Evolutionary conservation across 2,888 invertebrate species (phyloP).

Genomic region (Notodonta ziczac): DNA sequence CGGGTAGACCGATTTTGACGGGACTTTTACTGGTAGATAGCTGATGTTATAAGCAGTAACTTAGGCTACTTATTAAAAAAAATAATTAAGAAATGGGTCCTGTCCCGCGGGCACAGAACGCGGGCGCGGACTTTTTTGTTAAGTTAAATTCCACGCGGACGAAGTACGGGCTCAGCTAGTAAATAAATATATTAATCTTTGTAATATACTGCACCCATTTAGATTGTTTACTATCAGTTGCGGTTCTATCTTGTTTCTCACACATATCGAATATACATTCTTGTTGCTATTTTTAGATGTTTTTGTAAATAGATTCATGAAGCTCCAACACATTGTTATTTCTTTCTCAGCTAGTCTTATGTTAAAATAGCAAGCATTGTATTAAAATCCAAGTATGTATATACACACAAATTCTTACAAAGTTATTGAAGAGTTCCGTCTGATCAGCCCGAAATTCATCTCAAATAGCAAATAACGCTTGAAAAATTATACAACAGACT

Average conservation of each 20-base stretch:
- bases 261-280: neutral
- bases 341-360: neutral
- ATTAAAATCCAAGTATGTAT: neutral
- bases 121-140: no score
- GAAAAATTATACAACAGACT: neutral
- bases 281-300: constrained; percentile 6
- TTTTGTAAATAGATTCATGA: neutral
- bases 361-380: neutral
- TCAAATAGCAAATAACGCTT: neutral
- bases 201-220: neutral
- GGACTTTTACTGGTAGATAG: no score
- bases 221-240: neutral
- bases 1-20: no score
- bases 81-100: no score
- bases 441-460: neutral
- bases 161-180: no score
- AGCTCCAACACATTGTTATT: constrained; percentile 4
- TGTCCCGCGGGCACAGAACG: no score
- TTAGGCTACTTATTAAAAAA: no score
- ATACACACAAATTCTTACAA: neutral
- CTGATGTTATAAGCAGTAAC: no score
- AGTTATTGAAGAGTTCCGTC: neutral
- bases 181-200: no score
- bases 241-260: neutral
- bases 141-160: no score